phyloP scores from a whole-genome alignment of 1,140 invertebrate species.

The Trypoxylus dichotomus region DNA sequence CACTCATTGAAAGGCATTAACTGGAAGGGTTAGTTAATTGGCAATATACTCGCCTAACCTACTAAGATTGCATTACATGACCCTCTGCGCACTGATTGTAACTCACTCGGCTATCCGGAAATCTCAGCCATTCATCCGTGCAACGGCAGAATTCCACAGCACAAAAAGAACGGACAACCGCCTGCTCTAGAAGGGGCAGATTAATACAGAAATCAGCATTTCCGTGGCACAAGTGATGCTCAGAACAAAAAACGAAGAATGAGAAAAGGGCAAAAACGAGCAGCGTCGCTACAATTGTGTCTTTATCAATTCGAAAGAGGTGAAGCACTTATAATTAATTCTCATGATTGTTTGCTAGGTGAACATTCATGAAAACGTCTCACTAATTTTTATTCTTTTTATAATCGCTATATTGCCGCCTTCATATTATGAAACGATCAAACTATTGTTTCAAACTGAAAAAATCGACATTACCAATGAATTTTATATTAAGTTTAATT shows the following conservation, averaged over 20 bases:
- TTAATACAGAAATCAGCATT: not conserved
- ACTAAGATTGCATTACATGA: not conserved
- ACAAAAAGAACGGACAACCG: not conserved
- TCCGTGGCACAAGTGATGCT: not conserved
- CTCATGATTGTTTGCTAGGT: too few species aligned
- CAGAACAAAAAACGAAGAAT: not conserved
- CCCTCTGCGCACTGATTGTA: not conserved
- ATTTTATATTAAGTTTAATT: too few species aligned
- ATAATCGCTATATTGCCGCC: too few species aligned
- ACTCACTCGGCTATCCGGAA: not conserved
- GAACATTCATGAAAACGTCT: too few species aligned
- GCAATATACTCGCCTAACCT: not conserved
- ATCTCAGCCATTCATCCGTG: not conserved
- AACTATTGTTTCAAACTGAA: too few species aligned
- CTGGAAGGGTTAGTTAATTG: not conserved
- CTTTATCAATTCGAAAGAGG: too few species aligned
- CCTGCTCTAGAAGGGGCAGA: not conserved
- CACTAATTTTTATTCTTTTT: too few species aligned
- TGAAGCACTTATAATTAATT: too few species aligned
- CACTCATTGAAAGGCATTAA: not conserved
- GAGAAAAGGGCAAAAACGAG: too few species aligned
- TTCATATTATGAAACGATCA: too few species aligned
- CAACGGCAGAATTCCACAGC: not conserved
- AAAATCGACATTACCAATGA: too few species aligned
- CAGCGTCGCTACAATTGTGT: too few species aligned